Conservation (phyloP, 23 tunicate genomes). For the Diplosoma virens region DNA sequence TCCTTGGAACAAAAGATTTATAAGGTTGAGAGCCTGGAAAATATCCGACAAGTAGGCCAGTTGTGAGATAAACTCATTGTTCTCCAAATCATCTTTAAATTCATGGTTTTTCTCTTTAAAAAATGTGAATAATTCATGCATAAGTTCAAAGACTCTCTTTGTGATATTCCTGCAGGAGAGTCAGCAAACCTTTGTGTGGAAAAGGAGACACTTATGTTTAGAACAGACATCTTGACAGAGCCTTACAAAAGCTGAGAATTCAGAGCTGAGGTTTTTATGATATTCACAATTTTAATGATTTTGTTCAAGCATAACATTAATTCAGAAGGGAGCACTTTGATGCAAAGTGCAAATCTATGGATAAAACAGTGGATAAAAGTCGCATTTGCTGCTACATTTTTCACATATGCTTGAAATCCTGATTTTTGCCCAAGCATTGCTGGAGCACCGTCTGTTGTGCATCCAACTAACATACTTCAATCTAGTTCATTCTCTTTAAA, state of each 20-base stretch:
- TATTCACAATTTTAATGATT: slow-evolving; percentile 34
- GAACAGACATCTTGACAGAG: slow-evolving; percentile 50
- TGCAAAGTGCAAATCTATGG: slow-evolving; percentile 62
- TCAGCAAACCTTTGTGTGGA: slow-evolving; percentile 43
- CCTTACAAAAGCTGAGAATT: slow-evolving; percentile 50
- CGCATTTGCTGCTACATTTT: slow-evolving; percentile 50
- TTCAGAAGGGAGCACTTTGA: slow-evolving; percentile 56
- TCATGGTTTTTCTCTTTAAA: slow-evolving; percentile 55
- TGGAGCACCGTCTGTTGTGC: slow-evolving; percentile 68
- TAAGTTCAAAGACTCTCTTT: slow-evolving; percentile 36
- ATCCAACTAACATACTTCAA: slow-evolving; percentile 50
- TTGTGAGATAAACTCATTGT: slow-evolving; percentile 49
- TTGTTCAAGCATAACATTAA: slow-evolving; percentile 50
- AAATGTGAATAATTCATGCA: no score
- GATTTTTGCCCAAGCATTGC: no score
- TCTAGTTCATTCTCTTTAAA: slow-evolving; percentile 47
- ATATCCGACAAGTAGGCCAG: slow-evolving; percentile 66
- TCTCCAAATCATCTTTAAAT: slow-evolving; percentile 47
- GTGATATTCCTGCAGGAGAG: slow-evolving; percentile 47
- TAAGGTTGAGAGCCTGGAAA: slow-evolving; percentile 41
- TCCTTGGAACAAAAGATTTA: slow-evolving; percentile 53
- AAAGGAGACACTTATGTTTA: slow-evolving; percentile 56
- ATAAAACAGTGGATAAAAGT: no score
- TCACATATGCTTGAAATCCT: slow-evolving; percentile 65
- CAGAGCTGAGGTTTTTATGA: slow-evolving; percentile 49